Conservation (phyloP, 1,140 invertebrate genomes). For the Brachionus angularis region DNA sequence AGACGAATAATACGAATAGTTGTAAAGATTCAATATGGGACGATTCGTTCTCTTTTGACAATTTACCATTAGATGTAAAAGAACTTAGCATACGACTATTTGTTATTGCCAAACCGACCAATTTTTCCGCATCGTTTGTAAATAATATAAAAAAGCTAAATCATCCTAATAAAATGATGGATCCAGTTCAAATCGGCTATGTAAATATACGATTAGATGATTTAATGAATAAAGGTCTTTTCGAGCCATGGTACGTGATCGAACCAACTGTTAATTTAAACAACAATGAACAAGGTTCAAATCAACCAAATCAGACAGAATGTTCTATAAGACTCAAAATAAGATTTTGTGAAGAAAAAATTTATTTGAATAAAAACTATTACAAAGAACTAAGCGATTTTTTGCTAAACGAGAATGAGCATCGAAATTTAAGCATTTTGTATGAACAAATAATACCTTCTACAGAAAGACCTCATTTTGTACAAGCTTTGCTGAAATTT, state of each 20-base stretch:
- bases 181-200: conserved; percentile 1
- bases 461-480: conserved; percentile 30
- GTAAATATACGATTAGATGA: conserved; percentile 12
- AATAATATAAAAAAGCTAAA: conserved; percentile 40
- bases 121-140: conserved; percentile 24
- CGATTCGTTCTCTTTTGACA: conserved; percentile 37
- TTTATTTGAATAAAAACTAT: conserved; percentile 5
- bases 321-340: conserved; percentile 27
- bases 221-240: conserved; percentile 19
- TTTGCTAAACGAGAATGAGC: conserved; percentile 8
- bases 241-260: conserved; percentile 20
- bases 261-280: neutral
- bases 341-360: conserved; percentile 35
- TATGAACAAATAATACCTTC: conserved; percentile 37
- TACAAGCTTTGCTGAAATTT: conserved; percentile 20
- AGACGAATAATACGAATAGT: too few species aligned
- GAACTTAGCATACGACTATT: conserved; percentile 37
- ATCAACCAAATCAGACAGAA: neutral
- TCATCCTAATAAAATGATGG: conserved; percentile 15
- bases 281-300: too few species aligned
- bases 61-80: conserved; percentile 28
- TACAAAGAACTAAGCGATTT: neutral
- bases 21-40: conserved; percentile 29
- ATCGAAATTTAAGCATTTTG: conserved; percentile 16
- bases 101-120: conserved; percentile 11